Conservation (phyloP, 2,888 invertebrate genomes). For the Hymenopus coronatus region DNA sequence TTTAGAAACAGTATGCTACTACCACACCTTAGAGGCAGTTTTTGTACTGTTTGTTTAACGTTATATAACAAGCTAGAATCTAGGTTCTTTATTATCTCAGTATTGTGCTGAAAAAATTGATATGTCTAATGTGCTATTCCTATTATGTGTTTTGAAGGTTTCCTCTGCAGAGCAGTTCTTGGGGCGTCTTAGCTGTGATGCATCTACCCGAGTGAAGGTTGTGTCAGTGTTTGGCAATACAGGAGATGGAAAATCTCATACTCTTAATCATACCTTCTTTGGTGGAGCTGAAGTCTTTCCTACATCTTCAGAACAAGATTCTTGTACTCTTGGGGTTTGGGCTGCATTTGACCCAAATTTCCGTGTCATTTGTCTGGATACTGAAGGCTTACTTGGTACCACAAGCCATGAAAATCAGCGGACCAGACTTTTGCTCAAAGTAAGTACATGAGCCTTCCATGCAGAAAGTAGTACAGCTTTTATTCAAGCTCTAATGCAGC, state of each 20-base stretch:
- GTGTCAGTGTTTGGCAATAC: constrained; percentile 82
- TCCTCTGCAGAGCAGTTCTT: constrained; percentile 55
- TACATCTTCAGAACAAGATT: constrained; percentile 64
- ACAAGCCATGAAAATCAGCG: constrained; percentile 60
- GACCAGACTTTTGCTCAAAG: constrained; percentile 68
- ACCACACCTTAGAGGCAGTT: no score
- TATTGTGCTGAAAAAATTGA: neutral
- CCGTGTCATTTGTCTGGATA: constrained; percentile 70
- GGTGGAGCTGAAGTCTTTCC: constrained; percentile 61
- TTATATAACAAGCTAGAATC: no score
- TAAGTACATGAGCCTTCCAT: constrained; percentile 35
- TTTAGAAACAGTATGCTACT: no score
- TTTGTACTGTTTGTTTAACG: no score
- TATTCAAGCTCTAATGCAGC: no score
- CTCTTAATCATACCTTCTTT: constrained; percentile 71
- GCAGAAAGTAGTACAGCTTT: no score
- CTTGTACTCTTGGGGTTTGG: constrained; percentile 77
- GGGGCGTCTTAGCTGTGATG: constrained; percentile 50
- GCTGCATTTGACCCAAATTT: constrained; percentile 65
- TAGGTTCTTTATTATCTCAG: no score
- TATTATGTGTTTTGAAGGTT: constrained; percentile 39
- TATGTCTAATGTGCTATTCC: neutral
- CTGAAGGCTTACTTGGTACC: constrained; percentile 72
- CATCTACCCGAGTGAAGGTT: constrained; percentile 65
- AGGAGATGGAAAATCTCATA: constrained; percentile 79